Evolutionary conservation across 2,797 vertebrate species (phyloP), one percentile per base, ranked within the genome.

Genomic region (Gymnocypris eckloni): DNA sequence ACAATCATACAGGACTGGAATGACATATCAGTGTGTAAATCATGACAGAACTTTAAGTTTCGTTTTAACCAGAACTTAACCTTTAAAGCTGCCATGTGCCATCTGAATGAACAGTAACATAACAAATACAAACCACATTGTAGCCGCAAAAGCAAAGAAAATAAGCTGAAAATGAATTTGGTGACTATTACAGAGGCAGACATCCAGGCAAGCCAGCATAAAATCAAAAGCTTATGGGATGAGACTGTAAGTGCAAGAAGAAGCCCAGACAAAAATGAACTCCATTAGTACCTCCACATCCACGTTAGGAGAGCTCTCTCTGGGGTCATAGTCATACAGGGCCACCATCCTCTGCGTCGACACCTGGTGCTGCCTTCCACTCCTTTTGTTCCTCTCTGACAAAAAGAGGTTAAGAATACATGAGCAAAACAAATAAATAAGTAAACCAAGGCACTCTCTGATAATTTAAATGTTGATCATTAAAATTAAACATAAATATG

Each of bases 251-350:
- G 33, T 67, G 41, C 39, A 82, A 78, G 41, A 69, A 79, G 59
- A 79, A 78, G 79, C 41, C 11, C 4, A n/a, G 25, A 37, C 22
- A 28, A 43, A 43, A 25, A 75, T 15, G 18, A 11, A 4, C 22
- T 79, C 12, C 22, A 20, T 78, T 43, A 45, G 37, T 96, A 99
- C 98, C 98, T 99, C 98, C 6, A 99, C 97, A 0, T 99, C 98
- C 77, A 99, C 96, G n/a, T 99, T 99, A 0, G 98, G 98, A 12
- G 98, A 99, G 92, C 98, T 99, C 86, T 99, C 98, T 79, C 97
- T 87, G 0, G 98, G 98, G 83, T 99, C 98, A 0, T 99, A 99
- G 89, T 99, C 98, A 0, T 99, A 99, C 61, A 99, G 94, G 0
- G 98, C 98, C 88, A 99, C 97, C 98, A 98, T 98, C 86, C 98